A percentile compares a stretch with the other conserved stretches of the same genome.
phyloP scores from a whole-genome alignment of 92 coral and sea anemone species.

The Meandrina meandrites region DNA sequence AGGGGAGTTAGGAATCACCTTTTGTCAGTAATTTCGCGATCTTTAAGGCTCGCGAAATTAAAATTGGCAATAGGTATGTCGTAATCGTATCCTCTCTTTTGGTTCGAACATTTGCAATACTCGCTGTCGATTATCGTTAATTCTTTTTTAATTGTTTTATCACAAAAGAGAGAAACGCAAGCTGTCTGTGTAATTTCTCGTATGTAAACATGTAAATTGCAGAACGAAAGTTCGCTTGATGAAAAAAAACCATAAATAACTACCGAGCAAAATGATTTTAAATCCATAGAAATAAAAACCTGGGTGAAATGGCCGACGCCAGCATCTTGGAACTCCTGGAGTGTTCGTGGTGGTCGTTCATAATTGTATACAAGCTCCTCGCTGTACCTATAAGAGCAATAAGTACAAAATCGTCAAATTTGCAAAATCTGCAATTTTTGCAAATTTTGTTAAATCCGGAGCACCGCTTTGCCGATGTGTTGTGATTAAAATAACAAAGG shows the following conservation, averaged over 20 bases:
- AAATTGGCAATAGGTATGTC: neutral
- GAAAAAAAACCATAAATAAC: too few species aligned
- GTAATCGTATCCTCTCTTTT: neutral
- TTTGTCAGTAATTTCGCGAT: neutral
- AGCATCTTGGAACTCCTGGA: conserved; percentile 26
- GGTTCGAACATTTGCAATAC: neutral
- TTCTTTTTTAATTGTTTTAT: neutral
- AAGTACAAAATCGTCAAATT: too few species aligned
- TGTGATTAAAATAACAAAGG: too few species aligned
- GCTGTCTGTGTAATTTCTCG: too few species aligned
- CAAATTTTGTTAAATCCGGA: too few species aligned
- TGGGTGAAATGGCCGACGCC: conserved; percentile 67
- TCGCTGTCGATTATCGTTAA: neutral
- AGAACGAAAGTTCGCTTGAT: too few species aligned
- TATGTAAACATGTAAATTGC: too few species aligned
- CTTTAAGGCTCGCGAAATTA: neutral
- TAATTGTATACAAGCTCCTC: conserved; percentile 63
- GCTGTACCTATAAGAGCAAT: conserved; percentile 41
- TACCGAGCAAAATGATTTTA: too few species aligned
- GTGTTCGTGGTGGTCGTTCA: conserved; percentile 47
- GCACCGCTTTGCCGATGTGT: too few species aligned
- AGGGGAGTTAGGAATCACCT: neutral
- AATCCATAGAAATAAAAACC: too few species aligned
- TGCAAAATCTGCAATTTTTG: too few species aligned
- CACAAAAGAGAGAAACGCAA: too few species aligned